phyloP scores from a whole-genome alignment of 2,797 vertebrate species.

The Melanotaenia trifasciata region DNA sequence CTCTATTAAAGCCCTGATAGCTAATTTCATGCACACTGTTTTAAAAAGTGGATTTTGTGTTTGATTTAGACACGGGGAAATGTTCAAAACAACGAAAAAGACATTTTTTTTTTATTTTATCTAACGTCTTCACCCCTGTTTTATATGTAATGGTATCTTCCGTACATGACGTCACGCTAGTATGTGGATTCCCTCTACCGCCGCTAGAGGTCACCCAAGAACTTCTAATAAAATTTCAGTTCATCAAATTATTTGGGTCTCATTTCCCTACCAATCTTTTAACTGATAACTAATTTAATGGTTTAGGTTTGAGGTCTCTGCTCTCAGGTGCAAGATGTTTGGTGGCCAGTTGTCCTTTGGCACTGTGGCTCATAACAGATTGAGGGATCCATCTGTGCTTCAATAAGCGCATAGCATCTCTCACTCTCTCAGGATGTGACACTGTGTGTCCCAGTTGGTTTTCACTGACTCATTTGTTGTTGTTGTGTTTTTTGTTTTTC shows the following conservation, averaged over 20 bases:
- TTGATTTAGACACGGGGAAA: background rate
- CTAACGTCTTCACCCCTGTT: background rate
- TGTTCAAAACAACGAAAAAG: rapidly evolving
- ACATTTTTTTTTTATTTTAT: background rate
- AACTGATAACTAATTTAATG: slow-evolving; percentile 9
- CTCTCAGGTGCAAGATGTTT: slow-evolving; percentile 58
- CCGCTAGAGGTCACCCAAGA: slow-evolving; percentile 57
- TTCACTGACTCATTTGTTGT: slow-evolving; percentile 76
- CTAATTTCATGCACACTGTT: background rate
- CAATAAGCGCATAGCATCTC: slow-evolving; percentile 60
- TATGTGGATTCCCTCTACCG: background rate
- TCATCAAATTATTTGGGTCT: background rate
- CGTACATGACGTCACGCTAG: slow-evolving; percentile 10
- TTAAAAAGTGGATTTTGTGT: no score
- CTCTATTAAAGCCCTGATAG: background rate
- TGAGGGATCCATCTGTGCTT: slow-evolving; percentile 73
- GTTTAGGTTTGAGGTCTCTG: slow-evolving; percentile 9
- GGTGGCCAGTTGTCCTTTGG: slow-evolving; percentile 63
- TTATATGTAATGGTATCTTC: slow-evolving; percentile 48
- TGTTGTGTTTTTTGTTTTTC: slow-evolving; percentile 22
- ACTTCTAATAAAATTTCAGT: background rate
- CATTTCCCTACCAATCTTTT: background rate
- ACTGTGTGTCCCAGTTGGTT: slow-evolving; percentile 77
- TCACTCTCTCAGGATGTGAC: slow-evolving; percentile 73
- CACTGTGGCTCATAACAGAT: slow-evolving; percentile 62